Base-by-base conservation (phyloP, 1,140 invertebrate species). In the Andricus grossulariae region DNA sequence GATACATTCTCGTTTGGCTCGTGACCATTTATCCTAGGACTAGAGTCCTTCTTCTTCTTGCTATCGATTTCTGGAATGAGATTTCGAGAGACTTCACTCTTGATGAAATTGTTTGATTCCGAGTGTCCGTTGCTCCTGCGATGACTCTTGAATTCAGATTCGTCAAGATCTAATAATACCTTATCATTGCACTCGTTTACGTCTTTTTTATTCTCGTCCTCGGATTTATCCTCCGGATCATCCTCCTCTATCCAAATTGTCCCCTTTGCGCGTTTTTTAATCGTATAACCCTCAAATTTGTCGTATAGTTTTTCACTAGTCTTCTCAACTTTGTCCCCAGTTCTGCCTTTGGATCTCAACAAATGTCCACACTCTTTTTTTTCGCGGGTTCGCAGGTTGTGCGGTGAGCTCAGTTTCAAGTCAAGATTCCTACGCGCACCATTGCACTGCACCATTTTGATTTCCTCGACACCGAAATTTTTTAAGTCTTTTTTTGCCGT, bases 381-480 rank as follows among this genome's bases (percentile, higher is more conserved):
- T 1, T 88, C 75, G 45, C 91, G 88, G 7, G 90, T 85, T 55
- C 91, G 89, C 54, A 92, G 81, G 85, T 92, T 92, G 57, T 91
- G 91, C 2, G 89, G 78, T 6, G 90, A 88, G 32, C 80, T 90
- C 51, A 91, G 74, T 19, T 87, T 90, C 73, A 90, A 75, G 81
- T 88, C 88, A 50, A 91, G 84, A 77, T 89, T 91, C 11, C 89
- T 85, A 19, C 88, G 87, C 7, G 87, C 85, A 72, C 91, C 91
- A 75, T 92, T 92, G 75, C 88, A 90, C 79, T 90, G 89, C 21
- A 91, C 89, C 89, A 92, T 91, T 39, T 90, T 89, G 74, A 89
- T 83, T 2, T 88, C 88, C 4, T 88, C 84, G 13, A 88, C 85
- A 19, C 72, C 73, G 74, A 87, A 90, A 76, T 83, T 83, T 10